Evolutionary conservation across 2,113 vertebrate genomes (phyloP).

Genomic region (Madoqua kirkii): DNA sequence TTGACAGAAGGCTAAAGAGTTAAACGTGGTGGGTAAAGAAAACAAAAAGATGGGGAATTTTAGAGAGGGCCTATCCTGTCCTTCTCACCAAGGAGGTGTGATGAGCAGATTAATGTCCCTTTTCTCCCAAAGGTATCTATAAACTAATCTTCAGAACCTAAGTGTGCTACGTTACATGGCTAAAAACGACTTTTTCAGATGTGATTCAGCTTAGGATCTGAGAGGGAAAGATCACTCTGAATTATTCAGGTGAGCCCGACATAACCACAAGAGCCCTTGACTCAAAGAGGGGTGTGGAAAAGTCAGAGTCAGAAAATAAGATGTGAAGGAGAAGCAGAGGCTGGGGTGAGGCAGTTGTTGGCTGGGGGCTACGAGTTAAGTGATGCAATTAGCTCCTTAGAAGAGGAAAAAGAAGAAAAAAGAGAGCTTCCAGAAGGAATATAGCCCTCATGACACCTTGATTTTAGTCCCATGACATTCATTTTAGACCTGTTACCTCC

Average conservation of each 20-base stretch:
- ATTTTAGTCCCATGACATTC: neutral
- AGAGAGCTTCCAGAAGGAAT: neutral
- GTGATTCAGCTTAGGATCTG: neutral
- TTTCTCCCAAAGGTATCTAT: neutral
- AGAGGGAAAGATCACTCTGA: neutral
- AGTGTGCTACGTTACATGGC: neutral
- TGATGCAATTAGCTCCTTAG: neutral
- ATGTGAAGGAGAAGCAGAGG: neutral
- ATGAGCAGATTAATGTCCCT: neutral
- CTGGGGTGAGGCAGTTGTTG: no score
- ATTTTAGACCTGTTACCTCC: neutral
- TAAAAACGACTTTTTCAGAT: neutral
- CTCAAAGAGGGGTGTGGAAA: neutral
- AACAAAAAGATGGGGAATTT: neutral
- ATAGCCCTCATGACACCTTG: neutral
- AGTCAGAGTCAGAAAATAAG: neutral
- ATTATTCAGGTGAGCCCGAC: neutral
- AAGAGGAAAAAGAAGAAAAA: neutral
- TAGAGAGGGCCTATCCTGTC: neutral
- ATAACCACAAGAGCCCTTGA: neutral
- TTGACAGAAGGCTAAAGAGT: neutral
- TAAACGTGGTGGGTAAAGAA: neutral
- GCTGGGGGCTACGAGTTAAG: accelerated
- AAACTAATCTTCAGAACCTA: neutral
- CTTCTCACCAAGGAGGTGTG: neutral